These are phyloP conservation scores for Xylophagus ater DNA, from an alignment of 2,888 invertebrate species.

Conservation along the genomic window DNA sequence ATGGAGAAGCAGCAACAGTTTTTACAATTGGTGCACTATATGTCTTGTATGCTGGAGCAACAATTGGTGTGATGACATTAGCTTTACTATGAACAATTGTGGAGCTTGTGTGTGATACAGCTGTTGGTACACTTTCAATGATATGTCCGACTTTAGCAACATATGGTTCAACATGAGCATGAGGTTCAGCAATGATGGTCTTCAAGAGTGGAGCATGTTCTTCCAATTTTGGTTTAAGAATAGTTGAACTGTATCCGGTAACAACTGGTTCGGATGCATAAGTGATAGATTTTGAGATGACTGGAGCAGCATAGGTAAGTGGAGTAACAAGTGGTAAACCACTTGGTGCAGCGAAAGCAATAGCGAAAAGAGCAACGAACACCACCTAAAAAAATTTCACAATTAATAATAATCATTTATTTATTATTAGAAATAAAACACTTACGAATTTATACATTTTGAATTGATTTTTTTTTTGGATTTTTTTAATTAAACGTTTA, in stretches of 20 bases:
- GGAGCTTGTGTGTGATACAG: constrained; percentile 43
- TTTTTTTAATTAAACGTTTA: too few relatives aligned
- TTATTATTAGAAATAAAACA: background rate
- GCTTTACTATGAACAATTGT: constrained; percentile 38
- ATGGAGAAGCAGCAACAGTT: background rate
- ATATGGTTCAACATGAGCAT: constrained; percentile 18
- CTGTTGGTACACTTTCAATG: constrained; percentile 19
- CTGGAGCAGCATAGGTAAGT: background rate
- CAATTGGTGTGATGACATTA: constrained; percentile 23
- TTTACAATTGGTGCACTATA: constrained; percentile 14
- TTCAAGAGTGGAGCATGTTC: background rate
- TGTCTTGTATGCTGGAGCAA: constrained; percentile 19
- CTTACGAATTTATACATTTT: constrained; percentile 18
- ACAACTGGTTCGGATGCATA: constrained; percentile 20
- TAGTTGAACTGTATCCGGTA: constrained; percentile 10
- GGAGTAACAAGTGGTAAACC: background rate
- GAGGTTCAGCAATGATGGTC: background rate
- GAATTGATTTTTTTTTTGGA: background rate
- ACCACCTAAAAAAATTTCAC: constrained; percentile 28
- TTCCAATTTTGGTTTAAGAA: background rate
- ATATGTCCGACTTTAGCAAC: constrained; percentile 19
- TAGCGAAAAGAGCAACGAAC: constrained; percentile 49
- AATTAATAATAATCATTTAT: background rate
- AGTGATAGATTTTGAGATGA: constrained; percentile 17
- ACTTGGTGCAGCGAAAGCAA: constrained; percentile 34